Conservation (phyloP, 1,140 invertebrate genomes). For the Leucophenga varia region DNA sequence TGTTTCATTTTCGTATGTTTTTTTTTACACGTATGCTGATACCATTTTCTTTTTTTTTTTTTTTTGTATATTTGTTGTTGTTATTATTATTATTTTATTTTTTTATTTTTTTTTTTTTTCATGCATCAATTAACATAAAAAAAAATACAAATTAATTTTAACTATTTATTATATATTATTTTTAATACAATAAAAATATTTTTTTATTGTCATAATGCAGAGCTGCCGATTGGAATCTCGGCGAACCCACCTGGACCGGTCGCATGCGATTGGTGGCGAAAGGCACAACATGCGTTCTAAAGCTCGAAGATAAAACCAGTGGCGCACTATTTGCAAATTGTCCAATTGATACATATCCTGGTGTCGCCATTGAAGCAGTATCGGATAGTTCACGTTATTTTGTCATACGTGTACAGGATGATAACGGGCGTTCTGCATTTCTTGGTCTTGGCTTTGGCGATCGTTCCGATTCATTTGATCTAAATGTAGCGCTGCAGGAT, state of each 20-base stretch:
- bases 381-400: slow-evolving; percentile 98
- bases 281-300: slow-evolving; percentile 83
- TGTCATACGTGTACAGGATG: slow-evolving; percentile 93
- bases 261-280: slow-evolving; percentile 87
- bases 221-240: slow-evolving; percentile 97
- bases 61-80: slow-evolving; percentile 7
- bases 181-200: slow-evolving; percentile 21
- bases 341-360: slow-evolving; percentile 95
- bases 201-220: too few species aligned
- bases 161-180: slow-evolving; percentile 8
- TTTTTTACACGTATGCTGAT: slow-evolving; percentile 14
- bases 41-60: slow-evolving; percentile 11
- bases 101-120: slow-evolving; percentile 37
- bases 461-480: slow-evolving; percentile 97
- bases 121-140: slow-evolving; percentile 4
- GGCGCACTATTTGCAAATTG: slow-evolving; percentile 98
- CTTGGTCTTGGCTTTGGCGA: slow-evolving; percentile 97
- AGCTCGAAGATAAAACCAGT: slow-evolving; percentile 92
- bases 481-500: slow-evolving; percentile 98
- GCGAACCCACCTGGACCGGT: slow-evolving; percentile 95
- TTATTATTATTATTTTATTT: slow-evolving; percentile 21
- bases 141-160: background rate
- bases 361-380: slow-evolving; percentile 91
- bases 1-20: slow-evolving; percentile 9
- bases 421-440: slow-evolving; percentile 93